Base-by-base conservation (phyloP, 2,888 invertebrate species). In the Pseudococcus viburni region DNA sequence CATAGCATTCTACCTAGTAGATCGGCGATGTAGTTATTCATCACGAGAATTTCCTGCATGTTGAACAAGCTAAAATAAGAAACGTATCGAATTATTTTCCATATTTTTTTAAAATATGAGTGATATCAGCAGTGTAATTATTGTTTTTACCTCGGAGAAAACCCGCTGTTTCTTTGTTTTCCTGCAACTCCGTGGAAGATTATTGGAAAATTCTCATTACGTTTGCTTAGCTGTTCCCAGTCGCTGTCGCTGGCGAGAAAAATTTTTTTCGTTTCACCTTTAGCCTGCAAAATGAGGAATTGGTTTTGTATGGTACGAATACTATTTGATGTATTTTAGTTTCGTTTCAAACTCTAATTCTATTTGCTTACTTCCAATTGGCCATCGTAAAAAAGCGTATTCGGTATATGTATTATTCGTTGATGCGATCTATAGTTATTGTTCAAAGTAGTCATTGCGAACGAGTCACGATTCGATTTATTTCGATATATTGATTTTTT, bases 361-460 rank as follows among this genome's bases (percentile, higher is more conserved):
- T 26, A 68, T 89, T 90, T 89, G 90, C 91, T 90, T 89, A 93
- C 93, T 90, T 92, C 90, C 0, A 97, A 92, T 90, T 95, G 93
- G 87, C 93, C 92, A 0, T 94, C 92, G 90, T 97, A 97, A 92
- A 96, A 97, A 86, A 95, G 91, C 86, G 93, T 90, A 90, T 95
- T 97, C 0, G 96, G 94, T 9, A 96, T 91, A 0, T 91, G 89
- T 5, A 97, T 92, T 90, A 94, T 95, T 90, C 91, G 93, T 17
- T 93, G 91, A 91, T 96, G 94, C n/a, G 95, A 95, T 55, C 97
- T 93, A 91, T 94, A 97, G 92, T 96, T 97, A 89, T 94, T 92
- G 26, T 94, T 92, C 80, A 97, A 92, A 93, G 96, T 96, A 3
- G 96, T 95, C 73, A 95, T 94, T 19, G 9, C 11, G 17, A 17